These are phyloP conservation scores for Ophioninae sp. DNA, from an alignment of 2,888 invertebrate genomes.

Conservation along the genomic window DNA sequence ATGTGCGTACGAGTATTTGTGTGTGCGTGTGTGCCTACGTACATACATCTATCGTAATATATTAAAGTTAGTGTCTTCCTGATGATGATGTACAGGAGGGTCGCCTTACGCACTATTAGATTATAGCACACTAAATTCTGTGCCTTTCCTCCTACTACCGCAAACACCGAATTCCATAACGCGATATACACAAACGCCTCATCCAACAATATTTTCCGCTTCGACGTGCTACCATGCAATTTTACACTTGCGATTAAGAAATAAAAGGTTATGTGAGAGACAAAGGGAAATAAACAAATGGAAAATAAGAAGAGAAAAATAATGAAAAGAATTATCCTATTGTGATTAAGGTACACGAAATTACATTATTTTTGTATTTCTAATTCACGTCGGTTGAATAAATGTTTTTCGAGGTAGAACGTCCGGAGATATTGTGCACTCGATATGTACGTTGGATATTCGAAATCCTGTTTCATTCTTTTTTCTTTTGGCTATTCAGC, in stretches of 20 bases:
- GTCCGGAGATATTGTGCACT: constrained; percentile 13
- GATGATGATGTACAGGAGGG: constrained; percentile 66
- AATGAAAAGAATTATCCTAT: constrained; percentile 6
- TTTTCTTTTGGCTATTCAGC: constrained; percentile 7
- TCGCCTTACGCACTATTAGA: constrained; percentile 70
- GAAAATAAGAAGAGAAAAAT: too few species aligned
- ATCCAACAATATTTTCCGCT: constrained; percentile 48
- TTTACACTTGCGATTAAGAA: constrained; percentile 47
- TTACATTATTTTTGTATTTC: constrained; percentile 55
- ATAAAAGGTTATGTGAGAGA: background rate
- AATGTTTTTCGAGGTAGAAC: constrained; percentile 24
- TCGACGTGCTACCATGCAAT: constrained; percentile 53
- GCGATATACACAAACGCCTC: constrained; percentile 57
- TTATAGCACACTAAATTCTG: constrained; percentile 72
- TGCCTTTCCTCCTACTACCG: constrained; percentile 75
- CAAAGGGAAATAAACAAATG: background rate
- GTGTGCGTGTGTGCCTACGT: constrained; percentile 37
- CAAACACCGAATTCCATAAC: constrained; percentile 8
- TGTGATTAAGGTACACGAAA: constrained; percentile 15
- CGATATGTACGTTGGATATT: constrained; percentile 39
- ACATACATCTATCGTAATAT: constrained; percentile 37
- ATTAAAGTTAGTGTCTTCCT: constrained; percentile 72
- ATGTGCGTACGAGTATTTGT: constrained; percentile 35
- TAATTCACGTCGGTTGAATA: constrained; percentile 43
- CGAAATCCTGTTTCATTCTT: background rate